Conservation (phyloP, 2,113 vertebrate genomes). For the Hydropotes inermis region DNA sequence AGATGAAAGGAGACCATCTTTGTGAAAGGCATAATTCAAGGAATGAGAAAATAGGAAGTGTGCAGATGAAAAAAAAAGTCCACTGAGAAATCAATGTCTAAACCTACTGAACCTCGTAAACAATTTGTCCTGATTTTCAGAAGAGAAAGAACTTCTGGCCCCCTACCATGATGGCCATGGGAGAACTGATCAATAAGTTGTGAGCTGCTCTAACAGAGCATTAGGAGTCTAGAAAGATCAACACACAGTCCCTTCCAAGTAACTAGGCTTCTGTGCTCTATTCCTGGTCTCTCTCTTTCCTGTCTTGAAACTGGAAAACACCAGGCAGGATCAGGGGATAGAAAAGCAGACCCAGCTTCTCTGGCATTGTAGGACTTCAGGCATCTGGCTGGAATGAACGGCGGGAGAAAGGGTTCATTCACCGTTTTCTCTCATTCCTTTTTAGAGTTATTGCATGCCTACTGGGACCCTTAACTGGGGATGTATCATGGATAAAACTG, state of each 20-base stretch:
- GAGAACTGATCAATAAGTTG: not conserved
- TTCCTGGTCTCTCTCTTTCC: not conserved
- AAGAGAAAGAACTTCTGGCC: not conserved
- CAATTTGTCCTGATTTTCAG: not conserved
- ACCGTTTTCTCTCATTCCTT: not conserved
- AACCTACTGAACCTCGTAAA: not conserved
- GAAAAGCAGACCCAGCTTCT: not conserved
- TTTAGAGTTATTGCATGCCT: not conserved
- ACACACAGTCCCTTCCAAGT: not conserved
- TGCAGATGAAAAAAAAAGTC: not conserved
- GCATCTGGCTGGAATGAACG: not conserved
- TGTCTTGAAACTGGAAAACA: not conserved
- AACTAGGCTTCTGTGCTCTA: not conserved
- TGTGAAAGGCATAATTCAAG: not conserved
- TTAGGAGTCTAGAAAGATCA: not conserved
- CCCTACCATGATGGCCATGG: not conserved
- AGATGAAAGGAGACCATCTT: not conserved
- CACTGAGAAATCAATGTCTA: not conserved
- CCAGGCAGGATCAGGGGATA: not conserved
- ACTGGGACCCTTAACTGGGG: not conserved
- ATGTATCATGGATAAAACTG: not conserved
- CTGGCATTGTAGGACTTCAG: not conserved
- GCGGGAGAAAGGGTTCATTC: not conserved
- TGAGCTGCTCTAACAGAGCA: not conserved
- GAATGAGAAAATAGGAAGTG: not conserved